Evolutionary conservation across 92 coral and sea anemone genomes (phyloP).

Genomic region (Zoanthus sansibaricus): DNA sequence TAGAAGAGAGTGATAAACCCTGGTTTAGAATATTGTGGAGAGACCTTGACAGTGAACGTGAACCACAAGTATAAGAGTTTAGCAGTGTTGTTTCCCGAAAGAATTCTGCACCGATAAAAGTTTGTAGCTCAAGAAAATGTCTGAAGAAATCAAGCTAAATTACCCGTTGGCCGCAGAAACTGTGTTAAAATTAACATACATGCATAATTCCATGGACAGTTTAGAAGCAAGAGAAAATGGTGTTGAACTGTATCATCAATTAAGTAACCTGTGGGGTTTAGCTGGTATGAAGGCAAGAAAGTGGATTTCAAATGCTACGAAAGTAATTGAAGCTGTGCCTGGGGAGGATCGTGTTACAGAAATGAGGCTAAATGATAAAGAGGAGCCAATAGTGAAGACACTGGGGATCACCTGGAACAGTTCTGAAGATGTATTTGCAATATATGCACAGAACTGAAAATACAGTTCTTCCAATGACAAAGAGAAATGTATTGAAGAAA

Average conservation of each 20-base stretch:
- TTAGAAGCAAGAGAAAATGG: conserved; percentile 9
- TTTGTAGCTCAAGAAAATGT: conserved; percentile 6
- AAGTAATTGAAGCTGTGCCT: conserved; percentile 44
- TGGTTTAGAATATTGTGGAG: too few species aligned
- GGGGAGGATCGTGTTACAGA: conserved; percentile 47
- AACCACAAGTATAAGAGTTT: too few species aligned
- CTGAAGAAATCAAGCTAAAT: conserved; percentile 12
- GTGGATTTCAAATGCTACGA: conserved; percentile 50
- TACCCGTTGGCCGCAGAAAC: too few species aligned
- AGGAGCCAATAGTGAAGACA: conserved; percentile 21
- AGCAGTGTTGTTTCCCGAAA: too few species aligned
- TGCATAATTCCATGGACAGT: conserved; percentile 22
- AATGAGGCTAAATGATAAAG: background rate
- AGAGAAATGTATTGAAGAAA: too few species aligned
- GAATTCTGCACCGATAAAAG: too few species aligned
- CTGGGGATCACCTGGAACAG: conserved; percentile 4
- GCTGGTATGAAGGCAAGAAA: conserved; percentile 26
- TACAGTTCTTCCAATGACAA: too few species aligned
- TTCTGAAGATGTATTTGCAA: too few species aligned
- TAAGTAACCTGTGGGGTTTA: conserved; percentile 32
- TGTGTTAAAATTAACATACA: conserved; percentile 50
- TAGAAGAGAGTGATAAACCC: too few species aligned
- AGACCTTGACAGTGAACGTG: too few species aligned
- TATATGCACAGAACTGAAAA: too few species aligned
- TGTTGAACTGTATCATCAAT: background rate